Conservation (phyloP, 2,113 vertebrate species). For the Columba livia region DNA sequence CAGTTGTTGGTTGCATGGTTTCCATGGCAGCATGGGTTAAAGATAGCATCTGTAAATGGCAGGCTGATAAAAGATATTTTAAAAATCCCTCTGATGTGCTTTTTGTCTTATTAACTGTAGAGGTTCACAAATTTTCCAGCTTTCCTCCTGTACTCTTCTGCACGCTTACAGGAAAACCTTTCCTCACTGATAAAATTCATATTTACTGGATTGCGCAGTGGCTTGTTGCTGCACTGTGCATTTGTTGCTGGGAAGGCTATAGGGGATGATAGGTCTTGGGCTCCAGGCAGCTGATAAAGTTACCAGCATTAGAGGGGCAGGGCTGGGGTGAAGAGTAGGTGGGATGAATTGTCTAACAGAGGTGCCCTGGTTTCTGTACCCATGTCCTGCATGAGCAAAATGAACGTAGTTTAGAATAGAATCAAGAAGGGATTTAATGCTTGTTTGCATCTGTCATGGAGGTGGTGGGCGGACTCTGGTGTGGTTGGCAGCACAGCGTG, state of each 20-base stretch:
- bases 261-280: neutral
- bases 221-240: neutral
- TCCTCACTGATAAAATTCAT: neutral
- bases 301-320: neutral
- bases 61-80: neutral
- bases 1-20: neutral
- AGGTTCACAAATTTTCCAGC: neutral
- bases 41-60: neutral
- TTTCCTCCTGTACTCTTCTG: neutral
- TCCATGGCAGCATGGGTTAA: neutral
- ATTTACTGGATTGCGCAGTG: neutral
- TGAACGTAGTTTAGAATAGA: neutral
- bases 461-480: neutral
- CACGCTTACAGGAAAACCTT: neutral
- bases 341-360: neutral
- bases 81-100: neutral
- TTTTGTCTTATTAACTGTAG: neutral
- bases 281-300: neutral
- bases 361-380: rapidly evolving
- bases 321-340: neutral
- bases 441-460: neutral
- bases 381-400: neutral
- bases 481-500: neutral
- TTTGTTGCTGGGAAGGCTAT: neutral
- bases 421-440: neutral